Evolutionary conservation across 2,888 invertebrate genomes (phyloP), one percentile per base, ranked within the genome.

Genomic region (Rugalucina vietnamica): DNA sequence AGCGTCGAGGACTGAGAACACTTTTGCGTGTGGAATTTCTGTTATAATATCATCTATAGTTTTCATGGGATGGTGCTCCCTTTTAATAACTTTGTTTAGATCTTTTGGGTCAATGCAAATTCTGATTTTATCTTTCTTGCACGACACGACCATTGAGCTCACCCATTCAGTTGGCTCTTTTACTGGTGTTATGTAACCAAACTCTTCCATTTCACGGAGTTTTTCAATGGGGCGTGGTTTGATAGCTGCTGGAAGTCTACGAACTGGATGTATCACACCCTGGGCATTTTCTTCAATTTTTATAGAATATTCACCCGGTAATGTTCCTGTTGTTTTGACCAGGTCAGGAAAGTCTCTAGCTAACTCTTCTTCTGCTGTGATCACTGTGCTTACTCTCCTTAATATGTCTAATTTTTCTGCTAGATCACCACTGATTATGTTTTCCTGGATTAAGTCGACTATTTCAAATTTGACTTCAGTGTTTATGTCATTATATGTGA

Each of bases 61-160:
- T 75, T 79, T 84, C 84, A 91, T 89, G 0, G 90, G 89, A 69
- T 90, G 84, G 32, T 88, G 86, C 74, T 87, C 89, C n/a, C 88
- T 72, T 43, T 81, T 84, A 27, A 88, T 85, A 10, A 86, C 86
- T 69, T 83, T 86, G 76, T 89, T 90, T n/a, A 90, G 37, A 75
- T 90, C 84, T 57, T 82, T 83, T 34, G 86, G 88, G 50, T 90
- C 90, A 21, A 89, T 76, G 57, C 90, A 90, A 21, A 90, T 88
- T 54, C 84, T 70, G 14, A 83, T 49, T 77, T 88, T 88, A 50
- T 82, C 88, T 76, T 85, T 82, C 65, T 37, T 79, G 0, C 86
- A n/a, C 8, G 82, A 70, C 0, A 85, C 85, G 4, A 85, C 88
- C 87, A 89, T 90, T 21, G 88, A 86, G 65, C 84, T 89, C 1